These are phyloP conservation scores for Tetragnatha montana DNA, from an alignment of 2,888 invertebrate genomes.

Conservation along the genomic window DNA sequence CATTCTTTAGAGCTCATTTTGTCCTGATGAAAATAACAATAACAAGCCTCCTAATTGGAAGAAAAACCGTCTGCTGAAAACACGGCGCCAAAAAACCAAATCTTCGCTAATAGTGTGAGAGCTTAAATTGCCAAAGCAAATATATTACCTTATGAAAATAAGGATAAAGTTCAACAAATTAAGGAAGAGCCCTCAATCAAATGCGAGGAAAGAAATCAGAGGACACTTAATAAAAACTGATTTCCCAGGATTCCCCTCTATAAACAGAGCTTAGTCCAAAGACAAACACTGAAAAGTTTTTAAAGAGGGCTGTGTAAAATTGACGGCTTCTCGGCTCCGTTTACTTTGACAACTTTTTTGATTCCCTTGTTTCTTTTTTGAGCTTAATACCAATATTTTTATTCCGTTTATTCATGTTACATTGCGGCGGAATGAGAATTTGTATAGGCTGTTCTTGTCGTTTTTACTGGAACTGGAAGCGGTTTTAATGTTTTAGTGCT, in stretches of 20 bases:
- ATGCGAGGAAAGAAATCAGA: not conserved
- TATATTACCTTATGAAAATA: slow-evolving; percentile 13
- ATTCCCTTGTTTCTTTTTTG: not conserved
- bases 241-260: slow-evolving; percentile 8
- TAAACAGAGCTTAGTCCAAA: slow-evolving; percentile 25
- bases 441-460: not conserved
- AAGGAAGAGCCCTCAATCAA: slow-evolving; percentile 11
- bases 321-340: slow-evolving; percentile 33
- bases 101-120: not conserved
- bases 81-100: not conserved
- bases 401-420: not conserved
- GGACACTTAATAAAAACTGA: slow-evolving; percentile 17
- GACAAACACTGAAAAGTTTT: slow-evolving; percentile 36
- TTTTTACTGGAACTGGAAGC: not conserved
- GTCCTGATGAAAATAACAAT: not conserved
- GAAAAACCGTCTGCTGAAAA: not conserved
- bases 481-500: not conserved
- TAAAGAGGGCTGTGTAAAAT: slow-evolving; percentile 20
- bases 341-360: slow-evolving; percentile 6
- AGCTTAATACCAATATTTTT: not conserved
- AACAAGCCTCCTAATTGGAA: not conserved
- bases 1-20: too few relatives aligned
- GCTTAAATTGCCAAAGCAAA: slow-evolving; percentile 8
- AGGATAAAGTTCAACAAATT: slow-evolving; percentile 21
- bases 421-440: not conserved